Conservation (phyloP, 2,888 invertebrate genomes). For the Meliscaeva auricollis region DNA sequence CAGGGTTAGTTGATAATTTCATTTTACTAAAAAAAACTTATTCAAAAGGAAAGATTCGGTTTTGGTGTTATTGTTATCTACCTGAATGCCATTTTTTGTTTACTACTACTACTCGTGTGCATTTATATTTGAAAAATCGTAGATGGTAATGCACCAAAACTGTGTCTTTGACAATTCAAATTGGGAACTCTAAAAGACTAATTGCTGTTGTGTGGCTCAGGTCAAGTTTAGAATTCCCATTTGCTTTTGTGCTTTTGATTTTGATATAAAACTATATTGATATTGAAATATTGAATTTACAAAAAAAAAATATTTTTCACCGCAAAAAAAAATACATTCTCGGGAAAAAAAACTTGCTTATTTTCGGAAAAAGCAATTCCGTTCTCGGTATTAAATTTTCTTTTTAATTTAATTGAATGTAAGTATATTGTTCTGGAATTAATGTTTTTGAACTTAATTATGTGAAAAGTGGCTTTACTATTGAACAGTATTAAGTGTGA, state of each 20-base stretch:
- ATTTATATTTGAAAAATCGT: not conserved
- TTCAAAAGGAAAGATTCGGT: constrained; percentile 55
- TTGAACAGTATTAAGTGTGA: too few species aligned
- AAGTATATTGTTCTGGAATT: constrained; percentile 19
- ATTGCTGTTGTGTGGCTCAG: not conserved
- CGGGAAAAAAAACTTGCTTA: constrained; percentile 30
- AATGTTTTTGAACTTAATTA: not conserved
- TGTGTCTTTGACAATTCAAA: constrained; percentile 56
- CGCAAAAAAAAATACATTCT: not conserved
- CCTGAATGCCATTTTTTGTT: not conserved
- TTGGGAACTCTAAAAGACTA: constrained; percentile 58
- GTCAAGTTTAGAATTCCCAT: constrained; percentile 56
- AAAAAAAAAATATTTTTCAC: constrained; percentile 9
- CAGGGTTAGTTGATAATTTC: constrained; percentile 83
- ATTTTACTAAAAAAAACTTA: constrained; percentile 11
- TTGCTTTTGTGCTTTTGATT: constrained; percentile 55
- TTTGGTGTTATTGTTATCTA: constrained; percentile 30
- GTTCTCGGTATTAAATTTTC: constrained; percentile 3
- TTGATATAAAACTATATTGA: constrained; percentile 35
- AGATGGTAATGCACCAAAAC: constrained; percentile 37
- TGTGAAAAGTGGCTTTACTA: too few species aligned
- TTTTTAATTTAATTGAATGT: not conserved
- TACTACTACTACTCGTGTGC: too few species aligned
- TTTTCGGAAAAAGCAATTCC: constrained; percentile 48
- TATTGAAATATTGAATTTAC: constrained; percentile 26